Evolutionary conservation across 2,888 invertebrate genomes (phyloP).

Genomic region (Embidobia sp.): DNA sequence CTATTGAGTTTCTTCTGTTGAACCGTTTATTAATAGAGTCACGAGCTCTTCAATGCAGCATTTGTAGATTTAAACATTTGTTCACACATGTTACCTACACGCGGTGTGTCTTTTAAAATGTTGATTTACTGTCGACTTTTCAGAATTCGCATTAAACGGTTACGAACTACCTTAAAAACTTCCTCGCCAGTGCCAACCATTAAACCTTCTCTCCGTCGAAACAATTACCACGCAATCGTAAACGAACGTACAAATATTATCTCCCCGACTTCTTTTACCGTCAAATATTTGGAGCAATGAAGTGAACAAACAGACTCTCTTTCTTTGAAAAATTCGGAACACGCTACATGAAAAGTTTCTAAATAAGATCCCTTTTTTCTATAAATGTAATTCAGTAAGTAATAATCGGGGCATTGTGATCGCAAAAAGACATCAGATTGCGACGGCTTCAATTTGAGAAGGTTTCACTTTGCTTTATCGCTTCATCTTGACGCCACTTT

Average conservation of each 20-base stretch:
- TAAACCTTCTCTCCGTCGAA: slow-evolving; percentile 43
- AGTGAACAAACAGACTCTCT: slow-evolving; percentile 1
- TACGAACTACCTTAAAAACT: slow-evolving; percentile 50
- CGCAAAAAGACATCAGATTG: slow-evolving; percentile 4
- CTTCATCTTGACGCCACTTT: slow-evolving; percentile 8
- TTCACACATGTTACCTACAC: slow-evolving; percentile 72
- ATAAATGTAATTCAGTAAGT: neutral
- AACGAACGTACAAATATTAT: slow-evolving; percentile 39
- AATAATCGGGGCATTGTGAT: slow-evolving; percentile 17
- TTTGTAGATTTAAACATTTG: slow-evolving; percentile 69
- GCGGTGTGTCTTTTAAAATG: slow-evolving; percentile 67
- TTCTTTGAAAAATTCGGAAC: slow-evolving; percentile 6
- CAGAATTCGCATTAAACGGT: slow-evolving; percentile 66
- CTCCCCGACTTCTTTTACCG: neutral
- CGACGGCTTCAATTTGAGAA: slow-evolving; percentile 22
- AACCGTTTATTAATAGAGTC: slow-evolving; percentile 70
- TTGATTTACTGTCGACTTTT: slow-evolving; percentile 73
- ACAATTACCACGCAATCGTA: slow-evolving; percentile 53
- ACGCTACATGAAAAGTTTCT: no score
- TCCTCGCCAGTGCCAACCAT: slow-evolving; percentile 37
- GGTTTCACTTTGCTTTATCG: slow-evolving; percentile 26
- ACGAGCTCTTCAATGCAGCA: slow-evolving; percentile 67
- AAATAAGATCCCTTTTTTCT: neutral
- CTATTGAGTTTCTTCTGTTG: slow-evolving; percentile 69
- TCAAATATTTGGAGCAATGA: slow-evolving; percentile 9